These are phyloP conservation scores for Anhinga rufa DNA, from an alignment of 2,113 vertebrate genomes.

Conservation along the genomic window DNA sequence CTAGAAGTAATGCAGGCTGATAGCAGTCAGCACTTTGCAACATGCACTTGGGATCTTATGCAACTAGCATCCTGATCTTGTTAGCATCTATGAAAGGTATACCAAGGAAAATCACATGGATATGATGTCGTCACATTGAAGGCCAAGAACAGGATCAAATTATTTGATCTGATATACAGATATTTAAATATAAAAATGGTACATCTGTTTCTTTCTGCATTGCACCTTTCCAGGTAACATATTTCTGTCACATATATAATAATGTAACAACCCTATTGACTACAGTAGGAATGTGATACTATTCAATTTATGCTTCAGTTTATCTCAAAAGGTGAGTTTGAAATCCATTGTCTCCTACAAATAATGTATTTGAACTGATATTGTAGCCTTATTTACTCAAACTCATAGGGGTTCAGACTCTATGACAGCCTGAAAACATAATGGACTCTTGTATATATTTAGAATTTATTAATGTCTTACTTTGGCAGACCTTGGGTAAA, in stretches of 20 bases:
- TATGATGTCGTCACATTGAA: not conserved
- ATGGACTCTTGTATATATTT: not conserved
- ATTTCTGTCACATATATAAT: not conserved
- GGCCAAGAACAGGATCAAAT: not conserved
- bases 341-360: not conserved
- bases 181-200: not conserved
- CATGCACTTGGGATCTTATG: not conserved
- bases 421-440: not conserved
- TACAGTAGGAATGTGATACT: not conserved
- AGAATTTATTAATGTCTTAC: not conserved
- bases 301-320: not conserved
- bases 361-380: not conserved
- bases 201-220: not conserved
- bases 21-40: not conserved
- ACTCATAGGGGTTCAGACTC: not conserved
- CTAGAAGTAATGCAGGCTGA: not conserved
- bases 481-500: conserved; percentile 59
- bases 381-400: not conserved
- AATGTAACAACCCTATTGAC: not conserved
- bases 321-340: not conserved
- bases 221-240: not conserved
- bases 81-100: not conserved
- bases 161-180: not conserved
- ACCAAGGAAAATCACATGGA: not conserved
- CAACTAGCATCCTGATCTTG: not conserved